Percentiles rank a stretch among this genome's conserved stretches.
Conservation (phyloP, 2,888 invertebrate species). For the Thumatha senex region DNA sequence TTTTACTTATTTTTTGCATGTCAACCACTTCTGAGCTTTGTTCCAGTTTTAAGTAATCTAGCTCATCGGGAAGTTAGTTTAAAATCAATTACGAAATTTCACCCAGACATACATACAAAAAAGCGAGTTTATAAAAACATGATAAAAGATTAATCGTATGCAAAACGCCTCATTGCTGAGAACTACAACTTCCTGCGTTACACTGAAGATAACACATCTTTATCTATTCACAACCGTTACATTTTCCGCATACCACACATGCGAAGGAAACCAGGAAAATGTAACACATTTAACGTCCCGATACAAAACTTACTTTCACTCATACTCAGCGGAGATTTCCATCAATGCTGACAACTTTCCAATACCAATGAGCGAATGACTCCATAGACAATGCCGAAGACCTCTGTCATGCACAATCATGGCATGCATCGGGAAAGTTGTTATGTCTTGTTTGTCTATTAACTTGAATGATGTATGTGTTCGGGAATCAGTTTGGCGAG, state of each 20-base stretch:
- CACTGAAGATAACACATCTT: constrained; percentile 33
- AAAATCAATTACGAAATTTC: too few species aligned
- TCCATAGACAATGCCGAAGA: constrained; percentile 50
- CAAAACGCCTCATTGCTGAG: not conserved
- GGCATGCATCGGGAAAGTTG: constrained; percentile 61
- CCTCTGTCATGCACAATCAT: constrained; percentile 69
- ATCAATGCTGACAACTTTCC: constrained; percentile 74
- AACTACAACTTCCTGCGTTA: constrained; percentile 8
- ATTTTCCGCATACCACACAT: constrained; percentile 58
- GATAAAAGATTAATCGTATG: not conserved
- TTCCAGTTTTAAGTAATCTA: too few species aligned
- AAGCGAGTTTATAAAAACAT: not conserved
- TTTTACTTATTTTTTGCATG: too few species aligned
- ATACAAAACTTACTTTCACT: constrained; percentile 44
- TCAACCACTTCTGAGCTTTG: too few species aligned
- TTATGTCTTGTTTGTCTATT: constrained; percentile 32
- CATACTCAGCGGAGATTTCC: constrained; percentile 53
- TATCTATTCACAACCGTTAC: constrained; percentile 47
- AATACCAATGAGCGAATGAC: constrained; percentile 66
- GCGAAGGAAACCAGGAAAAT: constrained; percentile 61
- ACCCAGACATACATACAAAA: too few species aligned
- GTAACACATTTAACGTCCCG: constrained; percentile 39
- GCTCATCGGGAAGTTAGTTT: too few species aligned
- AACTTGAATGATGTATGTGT: constrained; percentile 31
- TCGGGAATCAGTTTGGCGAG: constrained; percentile 13